These are phyloP conservation scores for Gnathonemus longibarbis DNA, from an alignment of 2,113 vertebrate genomes.

Conservation along the genomic window DNA sequence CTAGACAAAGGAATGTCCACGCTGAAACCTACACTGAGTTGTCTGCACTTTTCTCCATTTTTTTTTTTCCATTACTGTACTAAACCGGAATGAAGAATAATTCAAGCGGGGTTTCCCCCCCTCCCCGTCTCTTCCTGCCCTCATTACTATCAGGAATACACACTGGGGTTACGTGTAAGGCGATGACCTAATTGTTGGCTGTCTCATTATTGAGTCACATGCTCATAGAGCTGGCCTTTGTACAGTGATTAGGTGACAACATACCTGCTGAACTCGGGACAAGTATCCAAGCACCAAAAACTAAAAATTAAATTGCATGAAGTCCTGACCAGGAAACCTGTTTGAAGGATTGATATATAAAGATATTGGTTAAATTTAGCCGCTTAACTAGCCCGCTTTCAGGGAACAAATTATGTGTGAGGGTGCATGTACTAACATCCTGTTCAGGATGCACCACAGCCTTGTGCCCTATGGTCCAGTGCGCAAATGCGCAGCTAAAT, in stretches of 20 bases:
- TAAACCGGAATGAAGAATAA: not conserved
- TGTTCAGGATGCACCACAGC: not conserved
- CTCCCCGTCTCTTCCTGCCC: not conserved
- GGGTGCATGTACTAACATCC: not conserved
- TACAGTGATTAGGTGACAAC: not conserved
- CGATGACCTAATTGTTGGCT: not conserved
- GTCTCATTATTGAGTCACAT: not conserved
- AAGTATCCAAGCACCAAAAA: not conserved
- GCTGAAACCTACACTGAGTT: not conserved
- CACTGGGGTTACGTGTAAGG: not conserved
- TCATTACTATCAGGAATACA: not conserved
- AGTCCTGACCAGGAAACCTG: not conserved
- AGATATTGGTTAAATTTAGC: not conserved
- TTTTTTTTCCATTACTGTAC: not conserved
- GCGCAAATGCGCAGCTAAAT: not conserved
- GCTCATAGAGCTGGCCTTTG: not conserved
- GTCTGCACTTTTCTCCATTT: not conserved
- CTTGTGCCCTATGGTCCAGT: not conserved
- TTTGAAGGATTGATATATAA: not conserved
- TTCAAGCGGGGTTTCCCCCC: not conserved
- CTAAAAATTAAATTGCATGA: not conserved
- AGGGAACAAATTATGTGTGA: not conserved
- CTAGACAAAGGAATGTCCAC: not conserved
- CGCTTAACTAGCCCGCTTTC: not conserved
- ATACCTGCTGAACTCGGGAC: not conserved